Evolutionary conservation across 35 echinoderm and acorn worm genomes (phyloP), one percentile per base, ranked within the genome.

Genomic region (Ptychodera flava): DNA sequence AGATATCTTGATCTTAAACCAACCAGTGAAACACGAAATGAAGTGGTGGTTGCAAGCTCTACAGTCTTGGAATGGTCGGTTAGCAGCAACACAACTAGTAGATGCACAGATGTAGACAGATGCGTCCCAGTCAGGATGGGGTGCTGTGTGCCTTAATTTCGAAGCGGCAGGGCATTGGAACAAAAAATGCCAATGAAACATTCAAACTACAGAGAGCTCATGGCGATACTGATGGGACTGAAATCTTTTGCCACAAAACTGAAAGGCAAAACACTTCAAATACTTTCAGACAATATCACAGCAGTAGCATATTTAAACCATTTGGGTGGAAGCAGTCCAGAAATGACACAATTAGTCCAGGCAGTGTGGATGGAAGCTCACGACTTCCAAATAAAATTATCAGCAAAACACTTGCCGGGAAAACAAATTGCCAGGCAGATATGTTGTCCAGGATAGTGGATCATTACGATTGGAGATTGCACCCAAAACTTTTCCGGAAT

Each of bases 121-220:
- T 80, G 78, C 31, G n/a, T 80, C 78, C 28, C 30, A 34, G 16
- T 32, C 80, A 31, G 32, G 80, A 14, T 82, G 80, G 80, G 80
- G 32, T 2, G 12, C 30, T 12, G 45, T 64, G 6, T 64, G 34
- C 80, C 31, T 82, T 30, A 16, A 34, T 1, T 22, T 32, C 30
- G 32, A 33, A 82, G 32, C 80, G 1, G 30, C 31, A 33, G 80
- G 80, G 30, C 22, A 33, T 27, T 82, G 80, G 80, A 82, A 82
- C 80, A 31, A 82, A 82, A 34, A 33, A 33, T 82, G 32, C 34
- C 32, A 32, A 33, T 14, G 30, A 31, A 90, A 78, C 38, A 87
- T 28, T 90, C 92, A 35, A 90, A 93, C 86, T 86, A 90, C 45
- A 86, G 92, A 38, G 92, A 93, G 52, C 36, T 93, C 36, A 32